phyloP scores from a whole-genome alignment of 2,888 invertebrate genomes.

The Abrostola triplasia region DNA sequence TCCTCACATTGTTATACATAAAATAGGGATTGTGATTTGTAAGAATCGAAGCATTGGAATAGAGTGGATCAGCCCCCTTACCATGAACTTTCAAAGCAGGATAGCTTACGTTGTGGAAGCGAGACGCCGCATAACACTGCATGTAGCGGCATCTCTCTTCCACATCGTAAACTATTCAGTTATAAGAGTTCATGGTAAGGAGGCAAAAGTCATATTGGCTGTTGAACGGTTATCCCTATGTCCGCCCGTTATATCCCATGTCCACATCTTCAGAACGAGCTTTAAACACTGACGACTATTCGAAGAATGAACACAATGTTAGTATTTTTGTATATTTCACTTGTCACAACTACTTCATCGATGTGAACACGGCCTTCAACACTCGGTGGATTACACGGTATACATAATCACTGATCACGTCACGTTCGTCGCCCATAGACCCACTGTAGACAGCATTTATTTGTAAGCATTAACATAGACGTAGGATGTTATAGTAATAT shows the following conservation, averaged over 20 bases:
- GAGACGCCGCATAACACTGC: too few relatives aligned
- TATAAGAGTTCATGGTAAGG: too few relatives aligned
- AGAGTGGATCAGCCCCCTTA: too few relatives aligned
- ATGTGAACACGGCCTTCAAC: slow-evolving; percentile 19
- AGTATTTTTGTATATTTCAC: slow-evolving; percentile 7
- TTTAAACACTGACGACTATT: slow-evolving; percentile 20
- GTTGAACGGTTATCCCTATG: background rate
- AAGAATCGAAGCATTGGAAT: too few relatives aligned
- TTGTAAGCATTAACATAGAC: slow-evolving; percentile 85
- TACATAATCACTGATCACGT: slow-evolving; percentile 15
- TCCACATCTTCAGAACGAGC: slow-evolving; percentile 17
- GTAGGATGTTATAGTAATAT: slow-evolving; percentile 87
- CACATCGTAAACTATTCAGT: too few relatives aligned
- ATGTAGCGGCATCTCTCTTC: too few relatives aligned
- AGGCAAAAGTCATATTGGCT: too few relatives aligned
- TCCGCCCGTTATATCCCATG: slow-evolving; percentile 27
- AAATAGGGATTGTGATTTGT: too few relatives aligned
- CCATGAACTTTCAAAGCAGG: too few relatives aligned
- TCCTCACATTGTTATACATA: too few relatives aligned
- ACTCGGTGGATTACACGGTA: slow-evolving; percentile 30
- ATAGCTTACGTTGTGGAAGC: too few relatives aligned
- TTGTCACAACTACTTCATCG: slow-evolving; percentile 1
- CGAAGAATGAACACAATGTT: slow-evolving; percentile 11
- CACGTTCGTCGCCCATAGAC: slow-evolving; percentile 60
- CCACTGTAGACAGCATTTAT: slow-evolving; percentile 85